Conservation (phyloP, 2,113 vertebrate genomes). For the Atlantisia rogersi region DNA sequence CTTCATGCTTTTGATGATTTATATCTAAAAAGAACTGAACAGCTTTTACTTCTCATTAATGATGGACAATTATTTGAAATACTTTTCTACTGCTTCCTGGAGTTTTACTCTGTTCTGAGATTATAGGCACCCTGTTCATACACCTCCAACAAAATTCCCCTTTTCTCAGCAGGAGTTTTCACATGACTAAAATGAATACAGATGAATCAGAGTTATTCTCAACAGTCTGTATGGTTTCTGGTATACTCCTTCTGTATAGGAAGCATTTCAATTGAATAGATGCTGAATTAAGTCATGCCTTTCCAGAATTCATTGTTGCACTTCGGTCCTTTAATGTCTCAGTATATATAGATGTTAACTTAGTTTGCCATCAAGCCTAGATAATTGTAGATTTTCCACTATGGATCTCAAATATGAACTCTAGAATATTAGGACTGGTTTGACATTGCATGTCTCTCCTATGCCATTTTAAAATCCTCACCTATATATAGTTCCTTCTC, state of each 20-base stretch:
- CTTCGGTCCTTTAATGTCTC: not conserved
- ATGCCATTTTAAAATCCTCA: not conserved
- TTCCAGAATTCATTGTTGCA: not conserved
- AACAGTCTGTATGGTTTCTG: not conserved
- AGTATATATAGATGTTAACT: not conserved
- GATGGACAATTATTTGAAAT: not conserved
- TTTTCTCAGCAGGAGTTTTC: not conserved
- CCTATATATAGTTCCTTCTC: not conserved
- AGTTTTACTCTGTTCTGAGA: not conserved
- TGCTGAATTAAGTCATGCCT: not conserved
- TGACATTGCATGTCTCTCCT: not conserved
- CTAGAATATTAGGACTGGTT: not conserved
- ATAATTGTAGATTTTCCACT: not conserved
- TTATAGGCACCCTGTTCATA: not conserved
- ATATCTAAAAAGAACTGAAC: slow-evolving; percentile 6
- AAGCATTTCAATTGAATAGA: not conserved
- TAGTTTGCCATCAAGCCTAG: not conserved
- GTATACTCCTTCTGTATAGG: not conserved
- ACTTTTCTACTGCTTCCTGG: not conserved
- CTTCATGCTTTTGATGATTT: slow-evolving; percentile 35
- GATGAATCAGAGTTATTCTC: not conserved
- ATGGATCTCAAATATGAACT: not conserved
- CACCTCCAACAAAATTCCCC: not conserved
- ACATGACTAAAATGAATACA: not conserved
- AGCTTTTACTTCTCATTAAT: not conserved